These are phyloP conservation scores for Procambarus virginalis DNA, from an alignment of 1,140 invertebrate genomes.

Conservation along the genomic window DNA sequence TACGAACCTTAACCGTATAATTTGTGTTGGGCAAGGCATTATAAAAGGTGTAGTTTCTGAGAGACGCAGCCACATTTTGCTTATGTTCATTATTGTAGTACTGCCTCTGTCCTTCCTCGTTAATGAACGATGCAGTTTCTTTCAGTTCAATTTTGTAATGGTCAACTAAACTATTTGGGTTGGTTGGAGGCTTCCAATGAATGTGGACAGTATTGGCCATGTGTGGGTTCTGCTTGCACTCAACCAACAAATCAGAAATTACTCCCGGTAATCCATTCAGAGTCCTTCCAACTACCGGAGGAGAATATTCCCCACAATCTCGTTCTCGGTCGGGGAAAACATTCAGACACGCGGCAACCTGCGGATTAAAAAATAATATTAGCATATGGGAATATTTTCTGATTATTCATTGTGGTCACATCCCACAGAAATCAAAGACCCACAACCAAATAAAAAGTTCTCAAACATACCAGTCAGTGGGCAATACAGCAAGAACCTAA, in stretches of 20 bases:
- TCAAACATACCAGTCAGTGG: too few relatives aligned
- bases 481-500: too few relatives aligned
- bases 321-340: conserved; percentile 37
- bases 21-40: conserved; percentile 72
- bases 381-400: too few relatives aligned
- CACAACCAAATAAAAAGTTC: too few relatives aligned
- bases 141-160: conserved; percentile 61
- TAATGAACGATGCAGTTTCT: conserved; percentile 53
- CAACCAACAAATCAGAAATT: conserved; percentile 37
- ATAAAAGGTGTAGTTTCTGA: conserved; percentile 63
- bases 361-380: conserved; percentile 51
- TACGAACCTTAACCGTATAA: conserved; percentile 71
- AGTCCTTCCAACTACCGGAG: conserved; percentile 24
- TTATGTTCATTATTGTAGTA: conserved; percentile 54
- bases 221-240: conserved; percentile 40
- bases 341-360: conserved; percentile 79
- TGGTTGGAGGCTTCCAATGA: conserved; percentile 49
- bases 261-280: conserved; percentile 36
- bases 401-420: too few relatives aligned
- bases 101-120: conserved; percentile 53
- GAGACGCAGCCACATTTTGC: conserved; percentile 48
- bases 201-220: conserved; percentile 50
- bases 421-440: too few relatives aligned
- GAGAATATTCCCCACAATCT: conserved; percentile 48
- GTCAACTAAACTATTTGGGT: conserved; percentile 47